phyloP scores from a whole-genome alignment of 2,888 invertebrate genomes.

The Bhutanitis thaidina region DNA sequence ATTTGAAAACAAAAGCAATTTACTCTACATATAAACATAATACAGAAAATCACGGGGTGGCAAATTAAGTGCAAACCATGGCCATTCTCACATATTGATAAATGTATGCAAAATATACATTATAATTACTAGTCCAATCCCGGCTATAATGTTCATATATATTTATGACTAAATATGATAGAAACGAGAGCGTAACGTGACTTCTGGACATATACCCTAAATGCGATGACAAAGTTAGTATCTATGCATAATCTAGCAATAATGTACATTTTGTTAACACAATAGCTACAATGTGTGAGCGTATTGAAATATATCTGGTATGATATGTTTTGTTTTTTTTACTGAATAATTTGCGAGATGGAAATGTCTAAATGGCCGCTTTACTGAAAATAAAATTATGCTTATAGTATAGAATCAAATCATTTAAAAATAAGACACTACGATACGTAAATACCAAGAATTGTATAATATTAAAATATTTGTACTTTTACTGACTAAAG shows the following conservation, averaged over 20 bases:
- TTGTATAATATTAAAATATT: conserved; percentile 85
- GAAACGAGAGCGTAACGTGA: not conserved
- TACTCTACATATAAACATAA: conserved; percentile 49
- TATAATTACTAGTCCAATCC: conserved; percentile 17
- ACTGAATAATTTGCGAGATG: conserved; percentile 73
- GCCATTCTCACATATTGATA: conserved; percentile 32
- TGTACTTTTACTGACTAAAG: conserved; percentile 92
- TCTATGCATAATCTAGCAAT: conserved; percentile 4
- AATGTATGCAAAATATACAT: conserved; percentile 28
- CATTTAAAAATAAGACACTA: conserved; percentile 75
- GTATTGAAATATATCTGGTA: conserved; percentile 57
- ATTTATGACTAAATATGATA: not conserved
- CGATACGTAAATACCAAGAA: conserved; percentile 80
- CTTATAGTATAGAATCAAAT: conserved; percentile 77
- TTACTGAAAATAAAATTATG: conserved; percentile 68
- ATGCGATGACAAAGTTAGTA: not conserved
- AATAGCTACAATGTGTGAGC: conserved; percentile 32
- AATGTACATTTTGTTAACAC: conserved; percentile 18
- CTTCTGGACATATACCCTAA: not conserved
- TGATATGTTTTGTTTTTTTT: conserved; percentile 76
- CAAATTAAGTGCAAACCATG: conserved; percentile 24
- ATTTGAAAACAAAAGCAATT: conserved; percentile 72
- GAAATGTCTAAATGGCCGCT: conserved; percentile 69
- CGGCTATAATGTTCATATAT: not conserved
- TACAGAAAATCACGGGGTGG: conserved; percentile 49